Conservation (phyloP, 2,113 vertebrate species). For the Solea solea region DNA sequence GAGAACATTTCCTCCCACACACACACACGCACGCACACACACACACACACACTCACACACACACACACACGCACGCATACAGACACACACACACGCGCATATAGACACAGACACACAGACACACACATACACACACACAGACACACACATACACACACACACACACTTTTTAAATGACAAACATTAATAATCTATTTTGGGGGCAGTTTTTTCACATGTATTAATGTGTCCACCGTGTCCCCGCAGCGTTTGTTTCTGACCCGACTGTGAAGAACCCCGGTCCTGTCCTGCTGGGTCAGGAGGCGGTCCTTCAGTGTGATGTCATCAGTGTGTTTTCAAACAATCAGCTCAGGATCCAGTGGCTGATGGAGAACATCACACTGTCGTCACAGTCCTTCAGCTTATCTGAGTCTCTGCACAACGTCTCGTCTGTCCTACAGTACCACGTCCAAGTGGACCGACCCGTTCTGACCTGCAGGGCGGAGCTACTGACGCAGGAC, state of each 20-base stretch:
- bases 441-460: conserved; percentile 1
- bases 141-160: no score
- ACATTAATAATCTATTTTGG: no score
- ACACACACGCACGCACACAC: background rate
- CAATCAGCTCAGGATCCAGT: conserved; percentile 52
- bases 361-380: conserved; percentile 33
- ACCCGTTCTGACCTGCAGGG: conserved; percentile 42
- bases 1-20: background rate
- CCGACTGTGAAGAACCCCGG: conserved; percentile 42
- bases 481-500: conserved; percentile 34
- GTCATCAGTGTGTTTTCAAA: conserved; percentile 33
- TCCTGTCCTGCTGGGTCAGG: conserved; percentile 32
- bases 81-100: background rate
- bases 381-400: conserved; percentile 1
- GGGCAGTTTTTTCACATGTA: background rate
- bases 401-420: conserved; percentile 40
- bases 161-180: no score
- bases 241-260: conserved; percentile 54
- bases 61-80: background rate
- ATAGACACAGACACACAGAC: no score
- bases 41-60: background rate
- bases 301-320: conserved; percentile 34
- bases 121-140: no score
- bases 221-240: background rate
- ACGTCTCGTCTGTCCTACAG: conserved; percentile 35